These are phyloP conservation scores for Pristionchus maxplancki DNA, from an alignment of 2,888 invertebrate species.

Conservation along the genomic window DNA sequence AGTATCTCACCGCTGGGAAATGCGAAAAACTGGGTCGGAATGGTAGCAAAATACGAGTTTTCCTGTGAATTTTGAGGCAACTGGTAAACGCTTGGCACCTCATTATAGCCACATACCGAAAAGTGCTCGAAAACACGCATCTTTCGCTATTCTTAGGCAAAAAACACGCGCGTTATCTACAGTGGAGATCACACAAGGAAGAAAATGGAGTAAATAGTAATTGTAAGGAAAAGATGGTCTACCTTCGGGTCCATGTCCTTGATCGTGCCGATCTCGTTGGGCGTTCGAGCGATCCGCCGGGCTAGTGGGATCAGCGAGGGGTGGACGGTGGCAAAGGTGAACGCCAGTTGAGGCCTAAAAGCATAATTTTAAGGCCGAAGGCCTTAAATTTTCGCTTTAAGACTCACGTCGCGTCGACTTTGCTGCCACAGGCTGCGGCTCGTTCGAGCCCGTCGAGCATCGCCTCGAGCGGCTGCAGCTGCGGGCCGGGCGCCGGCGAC, in stretches of 20 bases:
- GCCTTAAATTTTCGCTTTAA: neutral
- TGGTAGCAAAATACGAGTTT: no score
- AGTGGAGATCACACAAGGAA: no score
- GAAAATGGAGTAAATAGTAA: no score
- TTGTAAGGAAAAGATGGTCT: no score
- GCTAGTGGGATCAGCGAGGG: neutral
- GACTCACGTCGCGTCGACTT: constrained; percentile 25
- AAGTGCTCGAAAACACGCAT: no score
- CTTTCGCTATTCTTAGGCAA: no score
- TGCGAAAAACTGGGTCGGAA: no score
- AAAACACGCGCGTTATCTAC: no score
- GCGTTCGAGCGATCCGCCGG: neutral
- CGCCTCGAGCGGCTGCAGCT: constrained; percentile 26
- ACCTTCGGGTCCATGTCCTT: constrained; percentile 27
- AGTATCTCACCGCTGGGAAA: no score
- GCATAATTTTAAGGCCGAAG: neutral
- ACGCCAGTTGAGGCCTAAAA: neutral
- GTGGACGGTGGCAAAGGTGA: neutral
- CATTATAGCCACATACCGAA: no score
- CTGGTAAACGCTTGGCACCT: no score
- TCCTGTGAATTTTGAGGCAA: no score
- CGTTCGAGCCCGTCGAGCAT: constrained; percentile 27
- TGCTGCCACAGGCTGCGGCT: neutral
- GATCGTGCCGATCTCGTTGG: neutral
- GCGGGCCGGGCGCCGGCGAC: neutral